phyloP scores from a whole-genome alignment of 2,113 vertebrate species.

The Suncus etruscus region DNA sequence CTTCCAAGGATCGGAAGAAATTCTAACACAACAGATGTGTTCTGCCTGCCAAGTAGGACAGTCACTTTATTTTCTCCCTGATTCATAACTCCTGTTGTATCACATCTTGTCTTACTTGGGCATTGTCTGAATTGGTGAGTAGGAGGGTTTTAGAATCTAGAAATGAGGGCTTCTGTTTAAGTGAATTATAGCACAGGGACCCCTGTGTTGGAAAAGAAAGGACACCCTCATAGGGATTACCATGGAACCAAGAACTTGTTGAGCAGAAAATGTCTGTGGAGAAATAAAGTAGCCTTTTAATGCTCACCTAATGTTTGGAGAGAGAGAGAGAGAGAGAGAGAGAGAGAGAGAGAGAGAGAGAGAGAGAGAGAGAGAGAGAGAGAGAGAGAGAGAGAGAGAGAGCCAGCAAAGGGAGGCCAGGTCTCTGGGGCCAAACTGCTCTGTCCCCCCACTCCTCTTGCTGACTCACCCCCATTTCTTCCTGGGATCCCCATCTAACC shows the following conservation, averaged over 20 bases:
- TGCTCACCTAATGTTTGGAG: too few relatives aligned
- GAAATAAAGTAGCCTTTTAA: too few relatives aligned
- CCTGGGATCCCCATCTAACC: too few relatives aligned
- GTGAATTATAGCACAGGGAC: fast-evolving
- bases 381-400: too few relatives aligned
- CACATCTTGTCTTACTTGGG: background rate
- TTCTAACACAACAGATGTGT: background rate
- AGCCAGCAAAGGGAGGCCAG: too few relatives aligned
- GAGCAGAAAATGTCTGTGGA: constrained; percentile 40
- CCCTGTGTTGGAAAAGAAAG: background rate
- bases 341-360: too few relatives aligned
- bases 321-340: too few relatives aligned
- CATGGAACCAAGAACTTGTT: constrained; percentile 32
- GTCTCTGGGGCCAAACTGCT: too few relatives aligned
- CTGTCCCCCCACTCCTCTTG: too few relatives aligned
- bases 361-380: too few relatives aligned
- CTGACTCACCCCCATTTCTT: too few relatives aligned
- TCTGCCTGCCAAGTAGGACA: background rate
- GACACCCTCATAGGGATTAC: background rate
- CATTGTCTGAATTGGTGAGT: background rate
- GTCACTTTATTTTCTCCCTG: background rate
- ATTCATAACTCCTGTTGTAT: background rate
- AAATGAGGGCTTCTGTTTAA: too few relatives aligned
- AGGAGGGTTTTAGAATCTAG: background rate
- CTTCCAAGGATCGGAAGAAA: background rate